Evolutionary conservation across 2,888 invertebrate genomes (phyloP).

Genomic region (Pollenia labialis): DNA sequence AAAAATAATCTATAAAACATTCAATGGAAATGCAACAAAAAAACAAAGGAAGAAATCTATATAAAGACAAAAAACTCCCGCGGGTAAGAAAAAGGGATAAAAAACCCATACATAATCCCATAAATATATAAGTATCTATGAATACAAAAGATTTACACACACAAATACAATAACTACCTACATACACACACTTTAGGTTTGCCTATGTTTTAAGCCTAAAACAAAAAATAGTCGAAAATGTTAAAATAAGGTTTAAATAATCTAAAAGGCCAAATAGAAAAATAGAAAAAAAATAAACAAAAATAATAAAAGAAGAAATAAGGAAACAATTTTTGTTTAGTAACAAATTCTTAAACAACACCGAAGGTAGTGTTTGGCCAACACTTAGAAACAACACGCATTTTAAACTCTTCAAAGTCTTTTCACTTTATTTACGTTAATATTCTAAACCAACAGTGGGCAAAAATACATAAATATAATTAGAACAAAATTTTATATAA

Average conservation of each 20-base stretch:
- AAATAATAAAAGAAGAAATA: conserved; percentile 6
- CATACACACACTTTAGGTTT: background rate
- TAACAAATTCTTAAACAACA: conserved; percentile 53
- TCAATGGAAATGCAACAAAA: conserved; percentile 50
- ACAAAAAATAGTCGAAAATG: conserved; percentile 48
- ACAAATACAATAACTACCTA: background rate
- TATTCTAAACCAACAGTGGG: conserved; percentile 33
- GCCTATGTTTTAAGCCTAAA: background rate
- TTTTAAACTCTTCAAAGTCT: conserved; percentile 31
- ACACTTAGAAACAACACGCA: conserved; percentile 67
- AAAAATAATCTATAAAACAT: conserved; percentile 69
- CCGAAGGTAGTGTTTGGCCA: conserved; percentile 63
- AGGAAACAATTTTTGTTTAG: conserved; percentile 44
- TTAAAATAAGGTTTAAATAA: conserved; percentile 57
- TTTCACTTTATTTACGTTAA: background rate
- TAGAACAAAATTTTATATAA: background rate
- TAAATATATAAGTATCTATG: conserved; percentile 8
- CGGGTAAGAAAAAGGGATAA: conserved; percentile 67
- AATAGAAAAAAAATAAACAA: conserved; percentile 1
- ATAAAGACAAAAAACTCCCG: conserved; percentile 68
- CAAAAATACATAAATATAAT: background rate
- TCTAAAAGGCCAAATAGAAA: conserved; percentile 55
- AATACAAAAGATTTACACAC: conserved; percentile 6
- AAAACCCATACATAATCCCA: conserved; percentile 47
- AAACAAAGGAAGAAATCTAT: conserved; percentile 54